Percentiles rank a stretch among this genome's conserved stretches.
Evolutionary conservation across 1,140 invertebrate species (phyloP).

Genomic region (Rhyzopertha dominica): DNA sequence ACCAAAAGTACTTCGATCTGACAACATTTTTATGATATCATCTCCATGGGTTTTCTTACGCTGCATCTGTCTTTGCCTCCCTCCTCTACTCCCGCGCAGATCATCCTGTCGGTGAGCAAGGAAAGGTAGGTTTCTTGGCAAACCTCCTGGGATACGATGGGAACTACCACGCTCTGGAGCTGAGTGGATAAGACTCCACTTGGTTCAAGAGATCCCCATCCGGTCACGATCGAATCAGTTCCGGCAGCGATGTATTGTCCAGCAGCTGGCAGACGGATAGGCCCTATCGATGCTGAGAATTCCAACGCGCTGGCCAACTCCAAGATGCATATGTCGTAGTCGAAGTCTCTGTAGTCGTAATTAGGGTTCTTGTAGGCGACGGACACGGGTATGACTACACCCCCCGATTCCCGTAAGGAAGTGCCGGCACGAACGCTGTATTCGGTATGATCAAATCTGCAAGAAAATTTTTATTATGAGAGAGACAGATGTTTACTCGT

Average conservation of each 20-base stretch:
- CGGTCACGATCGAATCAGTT: constrained; percentile 44
- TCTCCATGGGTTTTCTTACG: constrained; percentile 30
- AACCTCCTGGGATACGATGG: constrained; percentile 16
- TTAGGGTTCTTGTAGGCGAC: constrained; percentile 37
- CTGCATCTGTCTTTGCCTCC: constrained; percentile 54
- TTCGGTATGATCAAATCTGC: too few species aligned
- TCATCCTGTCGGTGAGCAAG: constrained; percentile 48
- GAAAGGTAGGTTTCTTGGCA: constrained; percentile 26
- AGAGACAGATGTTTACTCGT: too few species aligned
- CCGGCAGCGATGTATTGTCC: too few species aligned
- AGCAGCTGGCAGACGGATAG: too few species aligned
- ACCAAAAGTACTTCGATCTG: not conserved
- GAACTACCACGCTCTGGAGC: constrained; percentile 18
- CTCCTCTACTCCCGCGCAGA: constrained; percentile 48
- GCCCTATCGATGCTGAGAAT: too few species aligned
- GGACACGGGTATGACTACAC: constrained; percentile 31
- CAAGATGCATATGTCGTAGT: constrained; percentile 42
- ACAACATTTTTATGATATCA: too few species aligned
- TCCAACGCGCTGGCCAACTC: constrained; percentile 24
- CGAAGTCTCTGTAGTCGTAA: constrained; percentile 35
- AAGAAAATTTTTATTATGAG: too few species aligned
- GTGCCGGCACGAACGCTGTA: constrained; percentile 41
- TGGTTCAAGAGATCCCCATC: constrained; percentile 48
- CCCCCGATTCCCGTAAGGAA: constrained; percentile 18
- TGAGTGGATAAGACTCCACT: constrained; percentile 1